A percentile compares a stretch with the other conserved stretches of the same genome.
phyloP scores from a whole-genome alignment of 2,888 invertebrate genomes.

The Elmis aenea region DNA sequence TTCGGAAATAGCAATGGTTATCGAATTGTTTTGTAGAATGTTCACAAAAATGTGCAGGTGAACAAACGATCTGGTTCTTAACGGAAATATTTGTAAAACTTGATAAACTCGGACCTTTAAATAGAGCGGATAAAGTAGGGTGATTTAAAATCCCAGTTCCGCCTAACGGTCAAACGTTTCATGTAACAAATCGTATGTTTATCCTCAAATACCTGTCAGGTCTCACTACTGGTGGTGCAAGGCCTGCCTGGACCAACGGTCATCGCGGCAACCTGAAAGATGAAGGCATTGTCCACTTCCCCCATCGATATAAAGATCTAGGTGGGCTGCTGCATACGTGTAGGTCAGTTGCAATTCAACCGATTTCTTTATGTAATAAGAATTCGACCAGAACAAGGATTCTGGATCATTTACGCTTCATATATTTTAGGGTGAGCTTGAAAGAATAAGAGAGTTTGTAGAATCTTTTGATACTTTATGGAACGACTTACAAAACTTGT shows the following conservation, averaged over 20 bases:
- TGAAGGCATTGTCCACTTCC: constrained; percentile 28
- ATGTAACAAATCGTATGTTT: constrained; percentile 24
- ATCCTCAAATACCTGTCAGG: constrained; percentile 23
- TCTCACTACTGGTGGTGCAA: constrained; percentile 23
- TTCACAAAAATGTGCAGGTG: too few relatives aligned
- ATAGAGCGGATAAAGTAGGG: too few relatives aligned
- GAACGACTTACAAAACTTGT: too few relatives aligned
- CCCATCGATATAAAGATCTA: constrained; percentile 29
- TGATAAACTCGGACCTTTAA: too few relatives aligned
- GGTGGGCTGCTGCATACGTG: constrained; percentile 25
- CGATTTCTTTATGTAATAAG: constrained; percentile 22
- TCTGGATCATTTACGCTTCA: constrained; percentile 27
- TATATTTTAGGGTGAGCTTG: constrained; percentile 22
- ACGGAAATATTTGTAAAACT: too few relatives aligned
- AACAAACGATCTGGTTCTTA: too few relatives aligned
- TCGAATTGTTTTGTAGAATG: too few relatives aligned
- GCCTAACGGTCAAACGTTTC: constrained; percentile 23
- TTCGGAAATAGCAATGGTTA: too few relatives aligned
- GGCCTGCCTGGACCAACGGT: constrained; percentile 28
- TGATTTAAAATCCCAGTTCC: too few relatives aligned
- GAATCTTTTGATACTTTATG: constrained; percentile 11
- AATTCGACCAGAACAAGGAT: constrained; percentile 24
- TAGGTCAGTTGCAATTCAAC: constrained; percentile 29
- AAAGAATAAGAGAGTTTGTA: constrained; percentile 15
- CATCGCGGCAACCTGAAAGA: constrained; percentile 27